Evolutionary conservation across 2,888 invertebrate species (phyloP), one percentile per base, ranked within the genome.

Genomic region (Ceraclea dissimilis): DNA sequence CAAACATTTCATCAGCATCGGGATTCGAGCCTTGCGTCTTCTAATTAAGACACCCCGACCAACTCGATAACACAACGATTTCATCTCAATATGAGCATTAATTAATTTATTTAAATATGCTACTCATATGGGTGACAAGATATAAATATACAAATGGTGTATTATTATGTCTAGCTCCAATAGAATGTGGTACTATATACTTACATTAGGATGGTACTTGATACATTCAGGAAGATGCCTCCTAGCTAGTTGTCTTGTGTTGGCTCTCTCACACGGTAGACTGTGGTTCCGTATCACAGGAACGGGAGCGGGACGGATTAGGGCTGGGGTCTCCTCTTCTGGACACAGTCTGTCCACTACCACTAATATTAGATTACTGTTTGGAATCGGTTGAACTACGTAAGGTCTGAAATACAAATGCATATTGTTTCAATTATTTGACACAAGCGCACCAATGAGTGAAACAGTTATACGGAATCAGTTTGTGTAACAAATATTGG

Each of bases 301-400:
- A 2, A 51, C 33, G 16, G 62, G 48, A 1, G 54, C 44, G 10
- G 72, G 71, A 63, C 69, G 67, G 11, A 71, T 69, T 1, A 74
- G 73, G 2, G 73, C 66, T 0, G 74, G 67, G 1, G 73, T 75
- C 49, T 79, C 79, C 2, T 73, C 74, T 54, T 71, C 71, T 0
- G 77, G 76, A 66, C 87, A 88, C 58, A 80, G 72, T 17, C 74
- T 76, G 66, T 89, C 84, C n/a, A 90, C 82, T 17, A 89, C 88
- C 48, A 92, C 73, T 65, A 92, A 74, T 57, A 93, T 73, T 73
- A 92, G 79, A 68, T 91, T 92, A 52, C 87, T 90, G 63, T 82
- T 81, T 58, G 86, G 85, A 57, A 92, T 88, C 44, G 83, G 79
- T 63, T 87, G 82, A 1, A 84, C 85, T 62, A 87, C 83, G 70